Evolutionary conservation across 2,888 invertebrate genomes (phyloP).

Genomic region (Pachydiplax longipennis): DNA sequence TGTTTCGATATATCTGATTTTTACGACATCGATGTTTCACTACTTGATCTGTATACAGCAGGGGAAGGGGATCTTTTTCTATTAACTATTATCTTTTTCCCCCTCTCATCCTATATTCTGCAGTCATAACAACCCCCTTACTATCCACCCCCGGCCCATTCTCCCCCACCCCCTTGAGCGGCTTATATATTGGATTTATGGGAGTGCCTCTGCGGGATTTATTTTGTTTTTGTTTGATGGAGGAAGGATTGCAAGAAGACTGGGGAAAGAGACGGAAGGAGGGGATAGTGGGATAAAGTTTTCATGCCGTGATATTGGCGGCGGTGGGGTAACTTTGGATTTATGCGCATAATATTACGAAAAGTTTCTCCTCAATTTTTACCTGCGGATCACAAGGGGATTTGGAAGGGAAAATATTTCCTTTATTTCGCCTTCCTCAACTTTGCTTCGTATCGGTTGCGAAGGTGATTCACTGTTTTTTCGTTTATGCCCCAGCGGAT

Average conservation of each 20-base stretch:
- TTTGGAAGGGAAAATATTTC: neutral
- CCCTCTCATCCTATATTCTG: no score
- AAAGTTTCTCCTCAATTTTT: conserved; percentile 42
- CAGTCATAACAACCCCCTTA: neutral
- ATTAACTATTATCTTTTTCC: no score
- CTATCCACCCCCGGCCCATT: neutral
- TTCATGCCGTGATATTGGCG: conserved; percentile 39
- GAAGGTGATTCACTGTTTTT: neutral
- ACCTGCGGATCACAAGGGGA: conserved; percentile 11
- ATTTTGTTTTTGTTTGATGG: conserved; percentile 40
- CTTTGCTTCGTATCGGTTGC: conserved; percentile 10
- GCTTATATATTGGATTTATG: conserved; percentile 36
- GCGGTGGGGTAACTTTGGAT: conserved; percentile 1
- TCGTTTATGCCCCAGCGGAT: neutral
- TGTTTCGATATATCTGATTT: conserved; percentile 32
- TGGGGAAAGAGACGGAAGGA: neutral
- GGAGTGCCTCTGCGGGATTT: conserved; percentile 28
- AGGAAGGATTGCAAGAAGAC: conserved; percentile 15
- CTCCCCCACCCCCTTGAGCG: neutral
- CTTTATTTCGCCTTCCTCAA: conserved; percentile 4
- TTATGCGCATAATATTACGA: conserved; percentile 44
- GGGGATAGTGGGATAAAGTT: conserved; percentile 34
- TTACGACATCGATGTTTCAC: conserved; percentile 42
- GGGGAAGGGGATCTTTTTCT: no score
- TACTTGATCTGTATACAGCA: neutral